Base-by-base conservation (phyloP, 23 tunicate genomes). In the Aplidium turbinatum region DNA sequence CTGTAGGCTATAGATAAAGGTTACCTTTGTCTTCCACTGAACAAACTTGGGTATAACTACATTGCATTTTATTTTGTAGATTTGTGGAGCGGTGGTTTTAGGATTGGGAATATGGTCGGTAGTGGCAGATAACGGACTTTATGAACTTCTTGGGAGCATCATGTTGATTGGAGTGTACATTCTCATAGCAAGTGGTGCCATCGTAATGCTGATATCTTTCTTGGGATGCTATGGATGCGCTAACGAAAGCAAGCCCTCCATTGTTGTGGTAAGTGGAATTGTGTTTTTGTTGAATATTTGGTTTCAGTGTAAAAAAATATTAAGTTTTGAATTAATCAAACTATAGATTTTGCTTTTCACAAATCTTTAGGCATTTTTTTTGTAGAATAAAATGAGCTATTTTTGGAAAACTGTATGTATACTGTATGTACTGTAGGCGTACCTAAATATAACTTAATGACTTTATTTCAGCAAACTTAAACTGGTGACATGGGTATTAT, bases 61-160 rank as follows among this genome's bases (percentile, higher is more conserved):
- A 20, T 56, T 7, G 22, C 22, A 19, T 56, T n/a, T 28, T 72
- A 3, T 50, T 0, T 73, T 85, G 0, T 63, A 88, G 96, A 20
- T 88, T n/a, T 64, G 69, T 47, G 96, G 96, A 31, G 96, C 75
- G 4, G 79, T 67, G 7, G 36, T 88, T 18, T 80, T 88, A 33
- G 96, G 87, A 18, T 83, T 88, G 20, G 96, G 96, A 32, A 81
- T 88, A 31, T 88, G 96, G 96, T 76, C 71, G 2, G 57, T 57
- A 0, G 74, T 81, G 21, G 78, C 65, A 16, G 63, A 67, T 38
- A 45, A 60, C 25, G 87, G 68, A 16, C 53, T 88, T 5, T 36
- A 38, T 22, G 63, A 57, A 0, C 3, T 76, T 33, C 23, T 78
- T 25, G 69, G 81, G 63, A 66, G 48, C 9, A 53, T 55, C 29